Evolutionary conservation across 2,113 vertebrate species (phyloP).

Genomic region (Asarcornis scutulata): DNA sequence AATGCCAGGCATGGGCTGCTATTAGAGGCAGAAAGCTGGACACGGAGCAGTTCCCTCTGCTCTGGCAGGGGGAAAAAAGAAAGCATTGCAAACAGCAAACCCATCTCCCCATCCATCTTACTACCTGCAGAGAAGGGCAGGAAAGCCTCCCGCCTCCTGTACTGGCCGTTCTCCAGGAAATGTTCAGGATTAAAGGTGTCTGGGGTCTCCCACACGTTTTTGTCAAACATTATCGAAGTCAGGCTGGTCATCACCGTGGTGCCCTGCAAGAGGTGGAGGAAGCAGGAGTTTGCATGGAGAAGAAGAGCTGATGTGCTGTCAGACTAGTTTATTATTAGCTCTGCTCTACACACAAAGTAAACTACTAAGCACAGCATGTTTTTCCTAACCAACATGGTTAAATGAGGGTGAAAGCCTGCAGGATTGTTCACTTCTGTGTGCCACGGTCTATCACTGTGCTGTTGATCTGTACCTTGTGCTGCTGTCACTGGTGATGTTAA

Average conservation of each 20-base stretch:
- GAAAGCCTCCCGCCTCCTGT: slow-evolving; percentile 84
- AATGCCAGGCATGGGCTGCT: background rate
- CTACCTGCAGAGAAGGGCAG: slow-evolving; percentile 89
- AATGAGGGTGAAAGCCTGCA: background rate
- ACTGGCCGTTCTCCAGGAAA: slow-evolving; percentile 86
- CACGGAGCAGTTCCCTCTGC: background rate
- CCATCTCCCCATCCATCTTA: background rate
- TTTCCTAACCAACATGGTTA: background rate
- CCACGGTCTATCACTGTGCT: background rate
- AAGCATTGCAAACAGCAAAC: background rate
- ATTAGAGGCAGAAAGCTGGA: background rate
- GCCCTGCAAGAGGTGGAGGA: slow-evolving; percentile 71
- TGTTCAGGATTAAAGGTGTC: slow-evolving; percentile 86
- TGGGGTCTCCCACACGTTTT: slow-evolving; percentile 83
- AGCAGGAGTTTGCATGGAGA: rapidly evolving
- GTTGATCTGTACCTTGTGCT: background rate
- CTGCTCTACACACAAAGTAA: background rate
- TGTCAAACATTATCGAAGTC: slow-evolving; percentile 83
- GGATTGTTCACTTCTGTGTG: slow-evolving; percentile 3
- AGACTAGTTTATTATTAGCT: slow-evolving; percentile 17
- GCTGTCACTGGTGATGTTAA: background rate
- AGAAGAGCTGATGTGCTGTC: background rate
- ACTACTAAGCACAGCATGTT: background rate
- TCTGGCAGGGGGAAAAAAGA: background rate
- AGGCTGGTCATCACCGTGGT: slow-evolving; percentile 78